These are phyloP conservation scores for Sphecodes monilicornis DNA, from an alignment of 2,888 invertebrate species.

Conservation along the genomic window DNA sequence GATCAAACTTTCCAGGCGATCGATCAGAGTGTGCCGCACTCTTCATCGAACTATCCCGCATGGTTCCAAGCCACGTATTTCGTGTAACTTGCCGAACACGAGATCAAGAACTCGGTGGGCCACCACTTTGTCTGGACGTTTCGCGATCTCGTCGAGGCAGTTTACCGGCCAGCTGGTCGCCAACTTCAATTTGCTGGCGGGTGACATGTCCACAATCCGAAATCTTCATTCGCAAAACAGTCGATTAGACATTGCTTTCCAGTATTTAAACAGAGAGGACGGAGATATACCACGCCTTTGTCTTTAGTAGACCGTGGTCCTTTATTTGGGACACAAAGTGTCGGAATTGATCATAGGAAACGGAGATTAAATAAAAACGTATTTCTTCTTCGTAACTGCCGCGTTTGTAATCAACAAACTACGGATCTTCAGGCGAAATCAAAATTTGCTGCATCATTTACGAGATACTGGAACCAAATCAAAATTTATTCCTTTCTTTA, in stretches of 20 bases:
- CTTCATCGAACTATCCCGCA: not conserved
- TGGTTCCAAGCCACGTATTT: not conserved
- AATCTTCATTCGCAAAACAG: not conserved
- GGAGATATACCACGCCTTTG: too few relatives aligned
- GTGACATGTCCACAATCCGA: not conserved
- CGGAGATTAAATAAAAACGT: too few relatives aligned
- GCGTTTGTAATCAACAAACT: too few relatives aligned
- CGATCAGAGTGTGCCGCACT: not conserved
- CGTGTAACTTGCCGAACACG: constrained; percentile 22
- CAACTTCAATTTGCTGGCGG: constrained; percentile 17
- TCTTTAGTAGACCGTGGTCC: too few relatives aligned
- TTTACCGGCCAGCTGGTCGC: not conserved
- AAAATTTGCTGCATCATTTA: too few relatives aligned
- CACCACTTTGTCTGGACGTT: constrained; percentile 1
- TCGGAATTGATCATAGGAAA: too few relatives aligned
- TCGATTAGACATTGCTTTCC: not conserved
- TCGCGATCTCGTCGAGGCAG: constrained; percentile 6
- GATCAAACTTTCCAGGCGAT: constrained; percentile 10
- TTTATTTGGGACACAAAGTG: too few relatives aligned
- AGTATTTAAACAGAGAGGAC: not conserved
- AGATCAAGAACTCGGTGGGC: not conserved
- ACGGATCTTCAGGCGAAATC: too few relatives aligned
- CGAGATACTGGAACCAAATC: too few relatives aligned
- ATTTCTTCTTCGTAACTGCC: too few relatives aligned
- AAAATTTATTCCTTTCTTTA: too few relatives aligned